Evolutionary conservation across 2,888 invertebrate species (phyloP), one percentile per base, ranked within the genome.

Genomic region (Conomelus anceps): DNA sequence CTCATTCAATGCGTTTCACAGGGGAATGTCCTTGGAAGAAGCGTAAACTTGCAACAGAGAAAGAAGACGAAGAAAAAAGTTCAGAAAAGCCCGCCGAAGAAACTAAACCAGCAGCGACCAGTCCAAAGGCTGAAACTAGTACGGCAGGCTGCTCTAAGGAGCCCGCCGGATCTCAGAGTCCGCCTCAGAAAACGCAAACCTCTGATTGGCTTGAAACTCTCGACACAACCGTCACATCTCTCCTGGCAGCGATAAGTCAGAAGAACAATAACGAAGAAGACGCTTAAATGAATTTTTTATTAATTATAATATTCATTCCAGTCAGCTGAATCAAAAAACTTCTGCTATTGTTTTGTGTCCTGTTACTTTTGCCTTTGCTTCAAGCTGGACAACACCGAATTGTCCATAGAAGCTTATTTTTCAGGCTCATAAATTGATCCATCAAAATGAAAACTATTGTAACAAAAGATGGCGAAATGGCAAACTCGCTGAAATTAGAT

Each of bases 141-240:
- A 29, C 20, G 26, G 26, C 26, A 23, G 34, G 90, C 26, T 85
- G 89, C 26, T 90, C 90, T 0, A 90, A 89, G 63, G 90, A 89
- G 23, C 86, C 88, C 24, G 88, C 84, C 26, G 24, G 22, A 11
- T 24, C 84, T 9, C 84, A 88, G 26, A 29, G 41, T 6, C 22
- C 41, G 41, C 29, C 87, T 3, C 89, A 90, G 9, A 88, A 88
- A 34, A 22, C 85, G 22, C 85, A 24, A 0, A 22, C 85, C 1
- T 63, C 88, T 23, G 89, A 90, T 63, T 89, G 90, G 89, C 63
- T 90, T 9, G 90, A 90, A 22, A 84, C 87, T 23, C 89, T 90
- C 22, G 88, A 90, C 26, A 22, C 87, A 0, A 90, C 90, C 11
- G 89, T 89, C n/a, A 86, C 88, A 20, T 24, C 90, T 1, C 89